Conservation (phyloP, 1,140 invertebrate genomes). For the Schlechtendalia chinensis region DNA sequence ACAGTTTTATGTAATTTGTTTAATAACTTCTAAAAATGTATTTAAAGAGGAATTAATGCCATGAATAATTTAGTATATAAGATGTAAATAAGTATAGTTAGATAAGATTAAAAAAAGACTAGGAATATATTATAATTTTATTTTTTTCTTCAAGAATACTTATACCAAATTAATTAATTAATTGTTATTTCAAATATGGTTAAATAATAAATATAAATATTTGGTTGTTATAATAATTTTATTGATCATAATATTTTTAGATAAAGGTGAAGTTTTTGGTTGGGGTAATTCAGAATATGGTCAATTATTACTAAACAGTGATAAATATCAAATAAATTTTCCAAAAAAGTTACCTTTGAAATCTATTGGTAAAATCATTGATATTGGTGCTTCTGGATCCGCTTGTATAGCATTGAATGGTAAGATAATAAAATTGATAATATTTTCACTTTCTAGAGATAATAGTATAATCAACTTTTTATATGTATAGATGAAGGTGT, state of each 20-base stretch:
- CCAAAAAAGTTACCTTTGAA: conserved; percentile 67
- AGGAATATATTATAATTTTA: too few species aligned
- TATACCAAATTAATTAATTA: too few species aligned
- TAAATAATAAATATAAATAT: background rate
- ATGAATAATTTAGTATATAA: background rate
- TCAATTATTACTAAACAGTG: conserved; percentile 64
- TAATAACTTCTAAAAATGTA: background rate
- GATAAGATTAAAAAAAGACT: background rate
- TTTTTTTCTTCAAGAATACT: too few species aligned
- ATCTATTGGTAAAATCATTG: conserved; percentile 71
- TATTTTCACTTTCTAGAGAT: background rate
- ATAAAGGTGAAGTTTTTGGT: conserved; percentile 90
- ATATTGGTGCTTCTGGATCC: conserved; percentile 83
- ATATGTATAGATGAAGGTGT: conserved; percentile 69
- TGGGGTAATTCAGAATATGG: conserved; percentile 97
- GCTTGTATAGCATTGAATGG: conserved; percentile 81
- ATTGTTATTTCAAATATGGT: background rate
- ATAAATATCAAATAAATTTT: conserved; percentile 65
- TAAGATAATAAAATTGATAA: conserved; percentile 55
- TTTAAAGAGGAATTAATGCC: background rate
- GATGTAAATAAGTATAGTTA: too few species aligned
- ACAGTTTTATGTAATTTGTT: background rate
- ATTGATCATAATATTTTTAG: conserved; percentile 59
- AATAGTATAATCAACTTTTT: conserved; percentile 36
- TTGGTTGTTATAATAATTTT: background rate